Conservation (phyloP, 53 echinoderm and acorn worm species). For the Actinopyga echinites region DNA sequence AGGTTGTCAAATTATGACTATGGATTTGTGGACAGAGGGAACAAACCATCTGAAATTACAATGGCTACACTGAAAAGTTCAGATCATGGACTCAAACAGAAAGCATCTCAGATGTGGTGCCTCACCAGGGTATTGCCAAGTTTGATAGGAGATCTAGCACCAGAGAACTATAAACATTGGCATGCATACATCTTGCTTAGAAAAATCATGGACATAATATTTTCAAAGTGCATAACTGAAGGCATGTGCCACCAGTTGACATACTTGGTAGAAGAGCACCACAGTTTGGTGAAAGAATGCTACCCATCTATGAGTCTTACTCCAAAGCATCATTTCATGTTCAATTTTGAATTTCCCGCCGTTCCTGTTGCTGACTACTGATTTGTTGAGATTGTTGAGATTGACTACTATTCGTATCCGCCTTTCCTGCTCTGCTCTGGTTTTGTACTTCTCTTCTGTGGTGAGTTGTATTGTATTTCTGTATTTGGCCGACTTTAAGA, state of each 20-base stretch:
- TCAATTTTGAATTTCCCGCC: too few relatives aligned
- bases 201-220: constrained; percentile 42
- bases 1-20: constrained; percentile 29
- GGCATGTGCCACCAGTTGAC: constrained; percentile 43
- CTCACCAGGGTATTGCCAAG: constrained; percentile 29
- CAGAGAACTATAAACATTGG: not conserved
- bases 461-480: too few relatives aligned
- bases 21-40: constrained; percentile 45
- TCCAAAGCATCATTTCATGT: constrained; percentile 61
- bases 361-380: too few relatives aligned
- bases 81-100: constrained; percentile 45
- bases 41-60: constrained; percentile 52
- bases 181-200: not conserved
- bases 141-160: constrained; percentile 23
- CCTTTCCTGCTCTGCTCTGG: too few relatives aligned
- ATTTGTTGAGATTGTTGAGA: too few relatives aligned
- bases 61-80: constrained; percentile 27
- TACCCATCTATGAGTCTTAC: constrained; percentile 24
- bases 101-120: constrained; percentile 72
- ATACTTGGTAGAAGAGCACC: constrained; percentile 54
- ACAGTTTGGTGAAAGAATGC: constrained; percentile 21
- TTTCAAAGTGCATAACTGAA: constrained; percentile 45
- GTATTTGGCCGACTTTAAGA: too few relatives aligned
- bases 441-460: too few relatives aligned
- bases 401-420: too few relatives aligned